Evolutionary conservation across 2,113 vertebrate genomes (phyloP).

Genomic region (Thunnus maccoyii): DNA sequence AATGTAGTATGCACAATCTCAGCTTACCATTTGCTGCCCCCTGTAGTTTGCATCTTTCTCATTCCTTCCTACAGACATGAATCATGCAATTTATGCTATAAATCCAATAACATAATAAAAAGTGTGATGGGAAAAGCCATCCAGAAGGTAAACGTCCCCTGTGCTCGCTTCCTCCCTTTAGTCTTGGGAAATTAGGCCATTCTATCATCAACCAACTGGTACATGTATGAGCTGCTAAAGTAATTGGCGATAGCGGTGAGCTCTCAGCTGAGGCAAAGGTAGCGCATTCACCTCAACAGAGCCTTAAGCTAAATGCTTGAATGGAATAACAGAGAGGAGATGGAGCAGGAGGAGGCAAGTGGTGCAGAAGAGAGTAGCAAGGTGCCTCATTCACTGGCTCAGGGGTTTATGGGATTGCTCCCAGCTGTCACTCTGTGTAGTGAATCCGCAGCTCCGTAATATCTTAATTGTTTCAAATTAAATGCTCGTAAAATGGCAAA

Average conservation of each 20-base stretch:
- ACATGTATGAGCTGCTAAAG: conserved; percentile 70
- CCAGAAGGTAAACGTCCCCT: conserved; percentile 70
- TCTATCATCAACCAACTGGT: conserved; percentile 68
- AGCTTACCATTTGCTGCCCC: conserved; percentile 87
- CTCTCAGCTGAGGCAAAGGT: conserved; percentile 66
- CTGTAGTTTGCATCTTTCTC: conserved; percentile 81
- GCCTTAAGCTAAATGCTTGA: conserved; percentile 58
- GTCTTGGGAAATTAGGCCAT: conserved; percentile 57
- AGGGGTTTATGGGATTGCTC: conserved; percentile 81
- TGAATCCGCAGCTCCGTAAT: conserved; percentile 75
- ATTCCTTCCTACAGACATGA: conserved; percentile 54
- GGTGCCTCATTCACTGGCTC: conserved; percentile 77
- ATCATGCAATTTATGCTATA: conserved; percentile 44
- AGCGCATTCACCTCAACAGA: conserved; percentile 53
- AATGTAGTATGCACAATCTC: neutral
- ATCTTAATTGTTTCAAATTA: conserved; percentile 86
- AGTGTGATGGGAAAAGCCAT: conserved; percentile 51
- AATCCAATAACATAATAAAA: conserved; percentile 60
- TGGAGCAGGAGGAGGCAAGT: conserved; percentile 20
- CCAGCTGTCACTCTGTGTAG: conserved; percentile 82
- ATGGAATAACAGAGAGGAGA: conserved; percentile 54
- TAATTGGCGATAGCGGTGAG: conserved; percentile 54
- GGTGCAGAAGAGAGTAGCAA: conserved; percentile 55
- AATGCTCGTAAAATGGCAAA: conserved; percentile 82
- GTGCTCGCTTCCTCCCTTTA: conserved; percentile 55